Conservation (phyloP, 2,797 vertebrate species). For the Muscicapa comitata region DNA sequence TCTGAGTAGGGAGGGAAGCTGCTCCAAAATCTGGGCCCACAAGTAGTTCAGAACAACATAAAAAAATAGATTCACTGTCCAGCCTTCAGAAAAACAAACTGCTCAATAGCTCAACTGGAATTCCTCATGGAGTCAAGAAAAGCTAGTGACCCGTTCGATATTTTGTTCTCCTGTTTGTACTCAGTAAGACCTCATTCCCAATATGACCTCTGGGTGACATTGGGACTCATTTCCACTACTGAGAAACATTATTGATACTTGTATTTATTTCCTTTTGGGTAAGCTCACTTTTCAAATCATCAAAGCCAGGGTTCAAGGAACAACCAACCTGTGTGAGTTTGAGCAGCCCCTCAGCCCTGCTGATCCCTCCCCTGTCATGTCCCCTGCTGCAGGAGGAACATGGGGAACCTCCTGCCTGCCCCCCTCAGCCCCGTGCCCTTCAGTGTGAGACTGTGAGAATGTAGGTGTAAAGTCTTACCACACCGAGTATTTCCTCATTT, state of each 20-base stretch:
- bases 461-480: not conserved
- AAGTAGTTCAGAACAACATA: not conserved
- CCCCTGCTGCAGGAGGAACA: not conserved
- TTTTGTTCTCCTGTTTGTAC: not conserved
- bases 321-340: not conserved
- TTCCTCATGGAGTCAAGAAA: not conserved
- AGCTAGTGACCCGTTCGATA: not conserved
- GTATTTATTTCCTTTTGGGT: not conserved
- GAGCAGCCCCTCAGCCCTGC: not conserved
- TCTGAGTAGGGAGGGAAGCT: not conserved
- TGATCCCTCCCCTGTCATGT: no score
- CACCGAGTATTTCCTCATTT: not conserved
- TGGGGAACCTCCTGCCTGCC: not conserved
- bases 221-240: not conserved
- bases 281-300: not conserved
- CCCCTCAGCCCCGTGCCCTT: rapidly evolving
- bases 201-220: not conserved
- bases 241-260: not conserved
- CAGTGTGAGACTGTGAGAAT: not conserved
- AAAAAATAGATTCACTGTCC: not conserved
- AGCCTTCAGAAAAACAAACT: not conserved
- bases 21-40: not conserved
- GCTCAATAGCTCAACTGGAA: not conserved
- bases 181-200: not conserved
- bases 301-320: not conserved